phyloP scores from a whole-genome alignment of 30 jellyfish, hydroid and myxozoan genomes.

The Pelagia noctiluca region DNA sequence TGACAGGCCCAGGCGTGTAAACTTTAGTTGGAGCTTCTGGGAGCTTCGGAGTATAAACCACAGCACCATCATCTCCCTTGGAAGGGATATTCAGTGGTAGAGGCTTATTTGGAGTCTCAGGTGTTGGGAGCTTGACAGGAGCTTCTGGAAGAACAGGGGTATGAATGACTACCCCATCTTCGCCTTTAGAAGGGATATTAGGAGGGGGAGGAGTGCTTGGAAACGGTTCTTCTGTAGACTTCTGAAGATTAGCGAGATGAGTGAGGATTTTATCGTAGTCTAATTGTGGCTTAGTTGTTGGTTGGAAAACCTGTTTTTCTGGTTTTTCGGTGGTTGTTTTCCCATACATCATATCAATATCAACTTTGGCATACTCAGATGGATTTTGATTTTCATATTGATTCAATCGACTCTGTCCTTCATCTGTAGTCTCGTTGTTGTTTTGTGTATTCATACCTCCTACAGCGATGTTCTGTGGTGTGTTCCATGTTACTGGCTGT shows the following conservation, averaged over 20 bases:
- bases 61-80: constrained; percentile 49
- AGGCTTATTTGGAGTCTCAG: too few relatives aligned
- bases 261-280: constrained; percentile 48
- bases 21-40: constrained; percentile 69
- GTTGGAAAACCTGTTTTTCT: constrained; percentile 13
- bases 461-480: constrained; percentile 44
- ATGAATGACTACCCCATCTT: constrained; percentile 46
- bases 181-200: constrained; percentile 62
- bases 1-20: background rate
- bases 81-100: constrained; percentile 46
- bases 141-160: constrained; percentile 75
- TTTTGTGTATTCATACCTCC: background rate
- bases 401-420: background rate
- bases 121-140: constrained; percentile 28
- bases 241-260: constrained; percentile 43
- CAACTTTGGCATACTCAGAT: constrained; percentile 32
- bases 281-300: constrained; percentile 28
- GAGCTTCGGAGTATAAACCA: constrained; percentile 42
- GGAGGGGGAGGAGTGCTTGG: constrained; percentile 35
- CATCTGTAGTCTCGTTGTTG: background rate
- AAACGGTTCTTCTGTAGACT: constrained; percentile 47
- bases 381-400: background rate
- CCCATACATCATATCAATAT: constrained; percentile 32
- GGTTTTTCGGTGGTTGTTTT: constrained; percentile 14
- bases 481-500: constrained; percentile 58